A percentile compares a stretch with the other conserved stretches of the same genome.
Evolutionary conservation across 2,113 vertebrate genomes (phyloP).

Genomic region (Trinectes maculatus): DNA sequence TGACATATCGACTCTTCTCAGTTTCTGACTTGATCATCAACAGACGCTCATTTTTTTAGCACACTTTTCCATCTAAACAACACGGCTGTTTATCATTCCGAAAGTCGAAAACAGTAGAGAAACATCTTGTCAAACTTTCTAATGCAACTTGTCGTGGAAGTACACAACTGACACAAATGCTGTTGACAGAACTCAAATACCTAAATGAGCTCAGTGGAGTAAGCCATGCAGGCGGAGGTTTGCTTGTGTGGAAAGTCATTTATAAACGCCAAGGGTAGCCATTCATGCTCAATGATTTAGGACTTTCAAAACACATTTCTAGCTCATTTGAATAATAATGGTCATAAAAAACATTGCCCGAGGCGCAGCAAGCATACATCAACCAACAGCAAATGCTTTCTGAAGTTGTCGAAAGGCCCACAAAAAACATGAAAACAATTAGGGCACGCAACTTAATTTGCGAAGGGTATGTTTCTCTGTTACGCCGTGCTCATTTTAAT

Average conservation of each 20-base stretch:
- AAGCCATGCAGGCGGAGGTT: slow-evolving; percentile 71
- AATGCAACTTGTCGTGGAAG: slow-evolving; percentile 58
- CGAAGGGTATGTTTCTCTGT: slow-evolving; percentile 69
- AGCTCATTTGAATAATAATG: slow-evolving; percentile 87
- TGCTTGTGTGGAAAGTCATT: slow-evolving; percentile 83
- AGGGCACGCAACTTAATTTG: slow-evolving; percentile 80
- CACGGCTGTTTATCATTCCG: slow-evolving; percentile 25
- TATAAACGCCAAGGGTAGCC: slow-evolving; percentile 82
- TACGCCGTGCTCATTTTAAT: slow-evolving; percentile 79
- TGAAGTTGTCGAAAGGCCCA: slow-evolving; percentile 76
- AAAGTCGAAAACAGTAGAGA: slow-evolving; percentile 42
- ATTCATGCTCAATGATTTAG: slow-evolving; percentile 85
- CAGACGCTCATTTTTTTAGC: neutral
- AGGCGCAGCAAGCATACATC: slow-evolving; percentile 78
- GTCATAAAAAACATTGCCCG: slow-evolving; percentile 83
- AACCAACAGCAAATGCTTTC: slow-evolving; percentile 82
- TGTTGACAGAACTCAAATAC: slow-evolving; percentile 72
- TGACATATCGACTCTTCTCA: neutral
- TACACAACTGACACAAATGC: slow-evolving; percentile 68
- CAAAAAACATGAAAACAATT: slow-evolving; percentile 84
- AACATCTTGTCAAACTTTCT: slow-evolving; percentile 67
- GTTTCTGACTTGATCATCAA: slow-evolving; percentile 20
- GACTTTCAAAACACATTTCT: slow-evolving; percentile 84
- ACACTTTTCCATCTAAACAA: slow-evolving; percentile 20
- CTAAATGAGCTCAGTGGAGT: slow-evolving; percentile 79